Percentiles rank a stretch among this genome's conserved stretches.
Evolutionary conservation across 1,140 invertebrate species (phyloP).

Genomic region (Drosophila oshimai): DNA sequence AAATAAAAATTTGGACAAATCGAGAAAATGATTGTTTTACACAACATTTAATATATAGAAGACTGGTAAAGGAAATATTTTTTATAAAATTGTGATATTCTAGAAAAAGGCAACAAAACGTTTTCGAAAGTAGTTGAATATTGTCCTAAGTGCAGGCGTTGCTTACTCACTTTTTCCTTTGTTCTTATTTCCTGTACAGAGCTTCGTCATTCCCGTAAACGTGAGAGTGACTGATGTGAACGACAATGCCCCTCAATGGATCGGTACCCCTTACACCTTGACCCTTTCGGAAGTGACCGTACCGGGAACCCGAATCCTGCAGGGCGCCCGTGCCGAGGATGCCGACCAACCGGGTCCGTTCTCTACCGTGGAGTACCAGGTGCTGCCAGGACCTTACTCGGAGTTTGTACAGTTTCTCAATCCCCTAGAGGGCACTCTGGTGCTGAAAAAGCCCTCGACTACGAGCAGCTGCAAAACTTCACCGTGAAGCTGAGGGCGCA

Average conservation of each 20-base stretch:
- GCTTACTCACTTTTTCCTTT: conserved; percentile 19
- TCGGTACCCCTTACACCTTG: conserved; percentile 91
- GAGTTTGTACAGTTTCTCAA: conserved; percentile 92
- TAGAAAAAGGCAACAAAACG: too few relatives aligned
- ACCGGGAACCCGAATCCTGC: conserved; percentile 89
- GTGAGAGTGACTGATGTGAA: conserved; percentile 96
- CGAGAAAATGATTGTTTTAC: too few relatives aligned
- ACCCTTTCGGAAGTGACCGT: conserved; percentile 94
- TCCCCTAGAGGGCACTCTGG: conserved; percentile 92
- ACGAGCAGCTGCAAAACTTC: conserved; percentile 91
- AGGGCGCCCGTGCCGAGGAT: conserved; percentile 90
- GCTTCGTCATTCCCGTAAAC: conserved; percentile 94
- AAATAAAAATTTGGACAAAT: too few relatives aligned
- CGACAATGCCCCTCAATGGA: conserved; percentile 93
- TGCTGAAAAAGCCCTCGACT: conserved; percentile 92
- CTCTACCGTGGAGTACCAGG: conserved; percentile 93
- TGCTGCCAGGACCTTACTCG: conserved; percentile 90
- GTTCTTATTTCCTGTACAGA: conserved; percentile 83
- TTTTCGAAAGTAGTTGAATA: too few relatives aligned
- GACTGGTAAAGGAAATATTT: too few relatives aligned
- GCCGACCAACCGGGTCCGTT: conserved; percentile 94
- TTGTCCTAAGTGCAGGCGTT: not conserved
- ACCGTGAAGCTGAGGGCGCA: conserved; percentile 91
- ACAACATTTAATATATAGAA: too few relatives aligned
- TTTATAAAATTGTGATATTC: too few relatives aligned